Evolutionary conservation across 2,888 invertebrate species (phyloP), one percentile per base, ranked within the genome.

Genomic region (Scaptomyza cyrtandrae): DNA sequence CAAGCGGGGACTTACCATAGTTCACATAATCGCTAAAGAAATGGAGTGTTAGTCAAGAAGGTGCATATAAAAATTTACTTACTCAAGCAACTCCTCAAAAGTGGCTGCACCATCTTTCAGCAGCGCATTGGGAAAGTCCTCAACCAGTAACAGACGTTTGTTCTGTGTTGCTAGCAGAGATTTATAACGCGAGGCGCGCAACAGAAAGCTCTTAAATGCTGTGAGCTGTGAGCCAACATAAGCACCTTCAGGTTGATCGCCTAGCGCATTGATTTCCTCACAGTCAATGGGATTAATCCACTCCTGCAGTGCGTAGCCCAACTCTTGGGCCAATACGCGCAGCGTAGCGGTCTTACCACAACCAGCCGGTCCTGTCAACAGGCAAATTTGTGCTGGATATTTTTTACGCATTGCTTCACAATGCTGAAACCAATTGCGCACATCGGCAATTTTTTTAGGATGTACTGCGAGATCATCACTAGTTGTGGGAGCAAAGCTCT

Each of bases 261-360:
- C 89, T 14, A 91, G 64, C 0, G 61, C 66, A 39, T 74, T 75
- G 11, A 94, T 93, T 66, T 93, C 93, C 59, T 94, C 94, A 79
- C 94, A 94, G 91, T 96, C 96, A 10, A 95, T 80, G 6, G 97
- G 97, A 80, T 96, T 97, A 27, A 95, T 94, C 98, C 98, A 98
- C 91, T 98, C 97, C 31, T 93, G 93, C 43, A 93, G 79, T 46
- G 91, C 89, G 53, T 83, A 91, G 4, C 80, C 75, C 70, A 95
- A 91, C 78, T 95, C 94, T 58, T 93, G 93, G 37, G 96, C 95
- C 10, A 97, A 78, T 9, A 95, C 93, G 62, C 93, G 93, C 1
- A 97, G 80, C 0, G 96, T 94, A 0, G 95, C 94, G 1, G 97
- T 96, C 93, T 98, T 98, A 0, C 97, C 97, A 89, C 95, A 94